These are phyloP conservation scores for Drosophila burlai DNA, from an alignment of 1,140 invertebrate species.

Conservation along the genomic window DNA sequence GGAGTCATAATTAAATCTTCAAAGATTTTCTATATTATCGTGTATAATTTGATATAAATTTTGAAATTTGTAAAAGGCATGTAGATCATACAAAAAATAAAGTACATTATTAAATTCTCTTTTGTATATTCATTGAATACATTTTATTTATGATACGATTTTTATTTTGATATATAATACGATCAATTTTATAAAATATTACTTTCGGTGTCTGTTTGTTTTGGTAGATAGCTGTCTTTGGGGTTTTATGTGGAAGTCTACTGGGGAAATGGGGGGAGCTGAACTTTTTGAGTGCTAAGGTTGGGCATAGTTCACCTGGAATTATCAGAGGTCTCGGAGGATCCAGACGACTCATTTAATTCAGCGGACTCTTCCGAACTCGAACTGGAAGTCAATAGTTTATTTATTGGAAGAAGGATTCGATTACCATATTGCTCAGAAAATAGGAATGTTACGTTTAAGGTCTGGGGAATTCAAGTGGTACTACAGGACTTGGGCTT, in stretches of 20 bases:
- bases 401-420: background rate
- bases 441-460: background rate
- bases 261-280: conserved; percentile 13
- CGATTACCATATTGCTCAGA: background rate
- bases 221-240: conserved; percentile 29
- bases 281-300: background rate
- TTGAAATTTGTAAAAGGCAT: background rate
- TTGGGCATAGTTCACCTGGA: conserved; percentile 55
- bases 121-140: background rate
- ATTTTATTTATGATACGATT: background rate
- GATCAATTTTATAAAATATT: background rate
- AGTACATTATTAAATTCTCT: no score
- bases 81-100: no score
- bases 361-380: conserved; percentile 6
- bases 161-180: background rate
- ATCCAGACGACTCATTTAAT: background rate
- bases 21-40: no score
- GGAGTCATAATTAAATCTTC: background rate
- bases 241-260: conserved; percentile 12
- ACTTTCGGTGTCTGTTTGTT: conserved; percentile 31
- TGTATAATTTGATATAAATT: no score
- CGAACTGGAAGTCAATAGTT: conserved; percentile 47
- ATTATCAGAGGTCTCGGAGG: conserved; percentile 26
- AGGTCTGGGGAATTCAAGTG: background rate
- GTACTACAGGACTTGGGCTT: background rate